Conservation (phyloP, 2,888 invertebrate genomes). For the Nemoura dubitans region DNA sequence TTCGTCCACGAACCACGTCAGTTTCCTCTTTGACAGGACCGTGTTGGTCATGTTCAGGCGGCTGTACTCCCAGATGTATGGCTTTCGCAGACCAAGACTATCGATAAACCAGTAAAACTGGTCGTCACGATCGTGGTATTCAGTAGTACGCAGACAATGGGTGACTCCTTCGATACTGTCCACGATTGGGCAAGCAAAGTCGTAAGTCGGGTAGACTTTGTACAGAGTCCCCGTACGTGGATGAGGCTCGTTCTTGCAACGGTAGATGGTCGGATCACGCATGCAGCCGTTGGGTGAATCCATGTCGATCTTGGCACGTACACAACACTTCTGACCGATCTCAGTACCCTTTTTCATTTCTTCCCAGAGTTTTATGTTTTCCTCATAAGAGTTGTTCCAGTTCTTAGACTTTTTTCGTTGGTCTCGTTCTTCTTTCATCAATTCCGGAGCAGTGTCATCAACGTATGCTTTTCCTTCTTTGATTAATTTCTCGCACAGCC, state of each 20-base stretch:
- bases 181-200: conserved; percentile 99
- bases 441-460: conserved; percentile 93
- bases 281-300: conserved; percentile 94
- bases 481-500: conserved; percentile 87
- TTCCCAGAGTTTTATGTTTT: conserved; percentile 89
- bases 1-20: conserved; percentile 97
- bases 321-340: conserved; percentile 87
- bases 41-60: conserved; percentile 98
- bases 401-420: conserved; percentile 85
- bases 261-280: conserved; percentile 97
- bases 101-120: conserved; percentile 99
- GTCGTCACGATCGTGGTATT: conserved; percentile 97
- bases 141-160: conserved; percentile 96
- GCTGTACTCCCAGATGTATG: conserved; percentile 96
- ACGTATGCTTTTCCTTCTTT: conserved; percentile 93
- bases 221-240: conserved; percentile 93
- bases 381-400: conserved; percentile 80
- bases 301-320: conserved; percentile 98
- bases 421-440: conserved; percentile 95
- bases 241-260: conserved; percentile 96
- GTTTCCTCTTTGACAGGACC: conserved; percentile 94
- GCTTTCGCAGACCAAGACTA: conserved; percentile 84
- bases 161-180: conserved; percentile 98
- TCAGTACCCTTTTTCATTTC: conserved; percentile 91
- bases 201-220: conserved; percentile 99